Evolutionary conservation across 2,797 vertebrate species (phyloP).

Genomic region (Alauda arvensis): DNA sequence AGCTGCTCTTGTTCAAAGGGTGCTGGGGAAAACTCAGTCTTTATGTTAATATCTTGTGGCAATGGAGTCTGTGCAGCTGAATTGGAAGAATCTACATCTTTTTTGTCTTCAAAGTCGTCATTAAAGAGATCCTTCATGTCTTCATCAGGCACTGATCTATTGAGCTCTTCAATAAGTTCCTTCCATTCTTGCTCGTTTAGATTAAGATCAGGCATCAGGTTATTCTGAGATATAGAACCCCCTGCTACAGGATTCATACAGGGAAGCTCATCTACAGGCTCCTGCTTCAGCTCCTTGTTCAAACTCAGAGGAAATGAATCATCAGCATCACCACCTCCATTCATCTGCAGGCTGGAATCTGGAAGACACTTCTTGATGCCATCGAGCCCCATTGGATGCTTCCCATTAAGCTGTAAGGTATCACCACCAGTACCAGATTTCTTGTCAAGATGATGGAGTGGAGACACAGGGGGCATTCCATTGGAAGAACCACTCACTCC

Average conservation of each 20-base stretch:
- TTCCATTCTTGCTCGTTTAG: slow-evolving; percentile 97
- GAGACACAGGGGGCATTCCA: slow-evolving; percentile 77
- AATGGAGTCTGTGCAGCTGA: slow-evolving; percentile 78
- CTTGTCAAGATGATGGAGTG: slow-evolving; percentile 82
- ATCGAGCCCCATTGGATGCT: slow-evolving; percentile 70
- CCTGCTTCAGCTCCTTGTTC: slow-evolving; percentile 92
- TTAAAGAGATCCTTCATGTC: slow-evolving; percentile 97
- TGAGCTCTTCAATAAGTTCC: slow-evolving; percentile 96
- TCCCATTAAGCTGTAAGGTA: slow-evolving; percentile 76
- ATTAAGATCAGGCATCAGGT: slow-evolving; percentile 93
- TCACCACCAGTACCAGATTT: slow-evolving; percentile 76
- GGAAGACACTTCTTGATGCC: slow-evolving; percentile 74
- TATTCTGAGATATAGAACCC: slow-evolving; percentile 82
- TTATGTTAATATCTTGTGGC: slow-evolving; percentile 83
- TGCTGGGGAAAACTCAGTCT: slow-evolving; percentile 90
- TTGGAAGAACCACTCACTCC: slow-evolving; percentile 78
- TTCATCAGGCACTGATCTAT: slow-evolving; percentile 90
- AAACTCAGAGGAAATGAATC: slow-evolving; percentile 77
- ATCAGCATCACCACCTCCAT: slow-evolving; percentile 70
- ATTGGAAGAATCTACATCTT: slow-evolving; percentile 81
- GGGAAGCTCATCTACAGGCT: slow-evolving; percentile 89
- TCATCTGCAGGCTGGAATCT: slow-evolving; percentile 63
- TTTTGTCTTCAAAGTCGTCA: slow-evolving; percentile 92
- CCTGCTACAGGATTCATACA: slow-evolving; percentile 86
- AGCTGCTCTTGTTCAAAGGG: slow-evolving; percentile 87